Evolutionary conservation across 2,888 invertebrate genomes (phyloP).

Genomic region (Leistus spinibarbis): DNA sequence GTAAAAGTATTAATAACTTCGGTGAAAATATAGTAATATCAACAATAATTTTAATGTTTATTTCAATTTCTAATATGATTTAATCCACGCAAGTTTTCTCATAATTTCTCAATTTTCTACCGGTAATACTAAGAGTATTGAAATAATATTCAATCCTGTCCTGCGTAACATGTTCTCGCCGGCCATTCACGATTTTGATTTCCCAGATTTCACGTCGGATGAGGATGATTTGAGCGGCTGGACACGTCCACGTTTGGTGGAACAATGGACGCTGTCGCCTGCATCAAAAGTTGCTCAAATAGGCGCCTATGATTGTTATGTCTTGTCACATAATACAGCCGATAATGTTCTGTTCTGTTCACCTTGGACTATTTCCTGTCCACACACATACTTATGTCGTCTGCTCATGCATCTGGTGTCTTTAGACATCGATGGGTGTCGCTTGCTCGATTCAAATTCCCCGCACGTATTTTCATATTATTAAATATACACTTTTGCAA

Average conservation of each 20-base stretch:
- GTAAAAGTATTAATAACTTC: too few relatives aligned
- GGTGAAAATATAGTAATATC: too few relatives aligned
- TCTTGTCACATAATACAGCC: background rate
- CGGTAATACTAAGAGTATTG: background rate
- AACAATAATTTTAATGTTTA: too few relatives aligned
- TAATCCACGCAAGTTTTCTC: too few relatives aligned
- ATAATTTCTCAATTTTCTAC: background rate
- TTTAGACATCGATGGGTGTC: too few relatives aligned
- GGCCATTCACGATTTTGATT: background rate
- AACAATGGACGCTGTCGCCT: slow-evolving; percentile 21
- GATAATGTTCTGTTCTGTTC: background rate
- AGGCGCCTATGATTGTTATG: slow-evolving; percentile 14
- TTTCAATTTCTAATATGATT: too few relatives aligned
- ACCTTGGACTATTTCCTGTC: background rate
- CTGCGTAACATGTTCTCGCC: background rate
- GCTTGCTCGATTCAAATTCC: background rate
- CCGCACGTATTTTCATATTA: background rate
- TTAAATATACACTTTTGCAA: background rate
- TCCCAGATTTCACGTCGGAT: slow-evolving; percentile 2
- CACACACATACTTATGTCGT: background rate
- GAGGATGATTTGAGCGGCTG: slow-evolving; percentile 10
- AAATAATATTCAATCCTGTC: background rate
- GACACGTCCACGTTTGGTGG: slow-evolving; percentile 18
- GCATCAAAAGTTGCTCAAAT: slow-evolving; percentile 14
- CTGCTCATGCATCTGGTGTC: too few relatives aligned